These are phyloP conservation scores for Sander vitreus DNA, from an alignment of 2,113 vertebrate genomes.

Conservation along the genomic window DNA sequence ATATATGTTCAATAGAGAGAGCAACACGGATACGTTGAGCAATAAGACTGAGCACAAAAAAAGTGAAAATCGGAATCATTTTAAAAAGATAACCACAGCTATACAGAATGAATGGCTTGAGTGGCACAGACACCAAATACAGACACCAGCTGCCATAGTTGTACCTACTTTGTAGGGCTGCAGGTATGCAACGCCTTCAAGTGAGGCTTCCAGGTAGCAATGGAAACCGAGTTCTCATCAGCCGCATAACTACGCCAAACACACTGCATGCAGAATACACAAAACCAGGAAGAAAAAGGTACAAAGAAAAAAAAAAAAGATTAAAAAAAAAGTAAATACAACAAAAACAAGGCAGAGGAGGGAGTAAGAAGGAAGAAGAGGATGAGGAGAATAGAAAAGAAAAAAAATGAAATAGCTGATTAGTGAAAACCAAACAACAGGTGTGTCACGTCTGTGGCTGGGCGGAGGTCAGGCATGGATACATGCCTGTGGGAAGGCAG, in stretches of 20 bases:
- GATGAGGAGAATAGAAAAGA: slow-evolving; percentile 24
- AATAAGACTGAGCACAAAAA: slow-evolving; percentile 23
- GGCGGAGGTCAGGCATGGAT: slow-evolving; percentile 84
- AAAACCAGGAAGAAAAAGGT: slow-evolving; percentile 52
- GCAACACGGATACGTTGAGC: slow-evolving; percentile 7
- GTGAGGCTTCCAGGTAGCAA: slow-evolving; percentile 99
- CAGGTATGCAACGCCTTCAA: slow-evolving; percentile 99
- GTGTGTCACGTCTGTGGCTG: slow-evolving; percentile 77
- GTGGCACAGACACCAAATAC: slow-evolving; percentile 80
- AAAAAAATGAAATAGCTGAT: slow-evolving; percentile 81
- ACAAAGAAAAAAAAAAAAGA: slow-evolving; percentile 51
- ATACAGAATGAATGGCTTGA: slow-evolving; percentile 32
- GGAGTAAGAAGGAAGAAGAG: slow-evolving; percentile 60
- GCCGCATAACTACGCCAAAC: slow-evolving; percentile 99
- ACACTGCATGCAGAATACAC: slow-evolving; percentile 92
- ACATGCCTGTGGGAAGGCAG: slow-evolving; percentile 88
- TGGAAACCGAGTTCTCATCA: slow-evolving; percentile 99
- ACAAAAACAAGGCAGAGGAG: slow-evolving; percentile 33
- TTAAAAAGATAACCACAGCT: not conserved
- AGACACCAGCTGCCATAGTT: slow-evolving; percentile 87
- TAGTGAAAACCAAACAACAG: slow-evolving; percentile 83
- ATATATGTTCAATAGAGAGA: slow-evolving; percentile 28
- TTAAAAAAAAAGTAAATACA: slow-evolving; percentile 66
- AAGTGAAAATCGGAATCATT: slow-evolving; percentile 57
- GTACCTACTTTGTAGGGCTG: slow-evolving; percentile 99